These are phyloP conservation scores for Periparus ater DNA, from an alignment of 2,797 vertebrate genomes.

Conservation along the genomic window DNA sequence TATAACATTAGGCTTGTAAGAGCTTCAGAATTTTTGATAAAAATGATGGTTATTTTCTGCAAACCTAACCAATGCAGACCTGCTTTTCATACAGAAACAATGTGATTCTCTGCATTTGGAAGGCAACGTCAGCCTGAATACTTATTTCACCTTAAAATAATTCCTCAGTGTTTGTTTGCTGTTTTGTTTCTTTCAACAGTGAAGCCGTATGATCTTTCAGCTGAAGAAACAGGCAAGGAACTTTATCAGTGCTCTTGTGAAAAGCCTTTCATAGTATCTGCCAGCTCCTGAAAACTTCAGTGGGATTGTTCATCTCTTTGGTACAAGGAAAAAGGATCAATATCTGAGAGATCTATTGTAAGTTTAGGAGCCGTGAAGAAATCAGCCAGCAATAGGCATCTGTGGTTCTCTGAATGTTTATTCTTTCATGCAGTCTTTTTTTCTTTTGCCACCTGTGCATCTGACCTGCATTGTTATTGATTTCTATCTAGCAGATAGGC, in stretches of 20 bases:
- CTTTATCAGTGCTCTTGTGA: not conserved
- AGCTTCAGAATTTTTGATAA: not conserved
- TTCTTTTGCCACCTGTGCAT: not conserved
- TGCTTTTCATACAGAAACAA: not conserved
- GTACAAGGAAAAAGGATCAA: slow-evolving; percentile 29
- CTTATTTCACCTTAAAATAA: not conserved
- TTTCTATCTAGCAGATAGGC: not conserved
- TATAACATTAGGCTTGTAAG: not conserved
- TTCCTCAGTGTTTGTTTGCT: not conserved
- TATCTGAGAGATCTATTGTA: slow-evolving; percentile 20
- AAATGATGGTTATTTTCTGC: not conserved
- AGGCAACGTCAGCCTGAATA: not conserved
- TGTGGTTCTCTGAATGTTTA: not conserved
- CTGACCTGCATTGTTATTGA: not conserved
- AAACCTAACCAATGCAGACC: not conserved
- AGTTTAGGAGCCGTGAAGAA: not conserved
- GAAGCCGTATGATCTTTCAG: not conserved
- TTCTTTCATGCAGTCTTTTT: not conserved
- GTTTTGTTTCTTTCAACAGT: not conserved
- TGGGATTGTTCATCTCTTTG: slow-evolving; percentile 24
- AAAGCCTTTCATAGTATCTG: not conserved
- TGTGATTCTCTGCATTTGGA: not conserved
- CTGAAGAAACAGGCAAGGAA: not conserved
- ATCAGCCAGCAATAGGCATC: not conserved
- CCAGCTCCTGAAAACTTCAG: not conserved